Base-by-base conservation (phyloP, 2,797 vertebrate genomes). In the Malacoctenus gilli region DNA sequence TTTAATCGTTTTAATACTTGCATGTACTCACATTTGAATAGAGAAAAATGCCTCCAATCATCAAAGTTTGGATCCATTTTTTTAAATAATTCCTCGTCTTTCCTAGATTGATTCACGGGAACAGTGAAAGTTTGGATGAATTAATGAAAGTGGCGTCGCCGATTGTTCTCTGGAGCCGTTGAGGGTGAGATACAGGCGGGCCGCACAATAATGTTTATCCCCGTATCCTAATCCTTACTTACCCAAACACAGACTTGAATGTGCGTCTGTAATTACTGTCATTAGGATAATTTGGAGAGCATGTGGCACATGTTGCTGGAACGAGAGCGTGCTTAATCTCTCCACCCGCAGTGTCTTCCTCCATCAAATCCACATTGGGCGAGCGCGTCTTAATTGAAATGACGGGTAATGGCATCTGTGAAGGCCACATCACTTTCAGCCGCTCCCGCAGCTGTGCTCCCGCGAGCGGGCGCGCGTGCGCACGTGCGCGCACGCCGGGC, bases 331-430 rank as follows among this genome's bases (percentile, higher is more conserved):
- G 43, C 40, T 75, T 89, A 87, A 87, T 91, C 80, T 83, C 72
- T 85, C 68, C 76, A 79, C 82, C 80, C 52, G 49, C 75, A 42
- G 76, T 61, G 82, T 85, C 82, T 83, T 75, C 60, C 77, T 74
- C 72, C 80, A 77, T 87, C 83, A 83, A 60, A 82, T 76, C 74
- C 71, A 72, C 53, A n/a, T 69, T 23, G 40, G 66, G 60, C 47
- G 12, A 70, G 77, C 79, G 75, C 64, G 72, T 85, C 83, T 82
- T 88, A 85, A 91, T 89, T 89, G 80, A 86, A 88, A 88, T 79
- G 74, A 75, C 61, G 73, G 57, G 47, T 85, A 89, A 84, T 81
- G 68, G 74, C 79, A 69, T 80, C 84, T 77, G 82, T 77, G 82
- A 87, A 86, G 78, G 82, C 83, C 77, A 78, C 79, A 73, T 84